A percentile compares a stretch with the other conserved stretches of the same genome.
Conservation (phyloP, 2,797 vertebrate genomes). For the Malacoctenus gilli region DNA sequence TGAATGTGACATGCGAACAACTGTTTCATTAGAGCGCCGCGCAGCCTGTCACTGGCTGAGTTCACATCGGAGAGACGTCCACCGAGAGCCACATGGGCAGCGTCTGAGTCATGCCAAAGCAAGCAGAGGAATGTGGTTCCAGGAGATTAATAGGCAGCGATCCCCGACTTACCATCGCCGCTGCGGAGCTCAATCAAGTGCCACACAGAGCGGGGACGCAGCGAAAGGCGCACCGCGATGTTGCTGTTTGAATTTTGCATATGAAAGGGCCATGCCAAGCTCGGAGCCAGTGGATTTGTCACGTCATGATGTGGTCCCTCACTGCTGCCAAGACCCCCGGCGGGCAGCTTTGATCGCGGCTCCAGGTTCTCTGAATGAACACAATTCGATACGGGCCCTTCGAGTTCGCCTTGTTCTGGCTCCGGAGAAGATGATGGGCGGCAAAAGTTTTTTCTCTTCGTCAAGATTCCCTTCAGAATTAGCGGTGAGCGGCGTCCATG, state of each 20-base stretch:
- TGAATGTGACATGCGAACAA: constrained; percentile 48
- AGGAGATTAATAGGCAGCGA: constrained; percentile 42
- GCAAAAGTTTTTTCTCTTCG: constrained; percentile 6
- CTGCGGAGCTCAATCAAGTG: constrained; percentile 16
- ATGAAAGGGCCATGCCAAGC: constrained; percentile 26
- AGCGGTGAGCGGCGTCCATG: constrained; percentile 13
- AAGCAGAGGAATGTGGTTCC: constrained; percentile 52
- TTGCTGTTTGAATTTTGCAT: constrained; percentile 33
- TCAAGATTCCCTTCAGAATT: constrained; percentile 7
- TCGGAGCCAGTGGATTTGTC: constrained; percentile 31
- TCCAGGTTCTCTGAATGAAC: constrained; percentile 10
- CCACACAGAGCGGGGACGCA: constrained; percentile 15
- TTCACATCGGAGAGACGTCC: constrained; percentile 42
- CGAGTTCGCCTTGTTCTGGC: neutral
- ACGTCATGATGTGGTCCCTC: constrained; percentile 7
- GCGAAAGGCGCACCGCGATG: constrained; percentile 21
- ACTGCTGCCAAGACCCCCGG: constrained; percentile 13
- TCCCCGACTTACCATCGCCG: constrained; percentile 7
- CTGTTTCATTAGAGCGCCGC: constrained; percentile 39
- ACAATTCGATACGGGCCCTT: neutral
- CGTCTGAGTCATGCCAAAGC: constrained; percentile 59
- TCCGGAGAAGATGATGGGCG: neutral
- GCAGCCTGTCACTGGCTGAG: constrained; percentile 30
- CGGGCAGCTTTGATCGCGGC: neutral
- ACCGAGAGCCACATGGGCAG: constrained; percentile 34